Evolutionary conservation across 2,888 invertebrate species (phyloP).

Genomic region (Ennomos quercinarius): DNA sequence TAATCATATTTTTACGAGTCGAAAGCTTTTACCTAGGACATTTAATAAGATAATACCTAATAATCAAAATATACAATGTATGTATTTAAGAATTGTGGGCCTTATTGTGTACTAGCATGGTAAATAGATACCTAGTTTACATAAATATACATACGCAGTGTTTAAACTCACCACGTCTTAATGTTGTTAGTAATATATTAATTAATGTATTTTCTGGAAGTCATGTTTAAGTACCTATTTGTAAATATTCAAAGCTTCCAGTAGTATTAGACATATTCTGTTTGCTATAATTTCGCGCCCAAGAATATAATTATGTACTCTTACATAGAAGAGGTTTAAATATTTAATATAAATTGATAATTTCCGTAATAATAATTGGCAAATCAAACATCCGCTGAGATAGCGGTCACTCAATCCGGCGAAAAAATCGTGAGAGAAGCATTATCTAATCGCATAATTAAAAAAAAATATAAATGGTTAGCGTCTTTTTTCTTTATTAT

Average conservation of each 20-base stretch:
- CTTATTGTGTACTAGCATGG: constrained; percentile 51
- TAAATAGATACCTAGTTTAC: constrained; percentile 28
- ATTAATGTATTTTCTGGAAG: constrained; percentile 12
- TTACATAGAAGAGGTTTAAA: too few species aligned
- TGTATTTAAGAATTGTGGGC: constrained; percentile 43
- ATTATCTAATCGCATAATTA: too few species aligned
- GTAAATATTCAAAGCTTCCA: constrained; percentile 8
- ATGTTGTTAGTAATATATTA: constrained; percentile 39
- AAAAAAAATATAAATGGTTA: too few species aligned
- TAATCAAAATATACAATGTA: constrained; percentile 9
- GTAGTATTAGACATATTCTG: background rate
- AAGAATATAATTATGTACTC: too few species aligned
- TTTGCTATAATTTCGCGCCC: too few species aligned
- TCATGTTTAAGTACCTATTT: too few species aligned
- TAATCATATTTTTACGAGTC: constrained; percentile 34
- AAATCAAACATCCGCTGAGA: too few species aligned
- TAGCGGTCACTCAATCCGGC: too few species aligned
- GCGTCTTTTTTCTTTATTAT: too few species aligned
- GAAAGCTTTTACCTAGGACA: constrained; percentile 37
- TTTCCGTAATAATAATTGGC: too few species aligned
- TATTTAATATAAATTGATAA: too few species aligned
- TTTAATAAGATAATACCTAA: constrained; percentile 7
- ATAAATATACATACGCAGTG: constrained; percentile 51
- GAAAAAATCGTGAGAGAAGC: too few species aligned
- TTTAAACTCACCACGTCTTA: constrained; percentile 82